phyloP scores from a whole-genome alignment of 2,113 vertebrate species.

The Narcine bancroftii region DNA sequence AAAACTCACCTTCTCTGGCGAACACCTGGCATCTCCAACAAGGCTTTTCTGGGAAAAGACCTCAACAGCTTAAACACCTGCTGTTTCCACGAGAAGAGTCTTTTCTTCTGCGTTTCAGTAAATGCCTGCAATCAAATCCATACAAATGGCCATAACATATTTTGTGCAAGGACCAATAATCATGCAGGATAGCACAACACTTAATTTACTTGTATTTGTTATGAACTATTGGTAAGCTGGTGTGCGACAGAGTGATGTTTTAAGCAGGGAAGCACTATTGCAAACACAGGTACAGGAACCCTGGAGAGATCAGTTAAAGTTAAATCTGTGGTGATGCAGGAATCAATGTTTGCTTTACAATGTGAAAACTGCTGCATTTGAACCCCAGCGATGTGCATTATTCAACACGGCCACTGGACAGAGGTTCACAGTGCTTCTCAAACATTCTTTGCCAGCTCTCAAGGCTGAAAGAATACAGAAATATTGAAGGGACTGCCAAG shows the following conservation, averaged over 20 bases:
- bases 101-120: constrained; percentile 86
- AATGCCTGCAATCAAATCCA: constrained; percentile 63
- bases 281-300: background rate
- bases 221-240: background rate
- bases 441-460: too few relatives aligned
- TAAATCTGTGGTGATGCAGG: background rate
- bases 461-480: background rate
- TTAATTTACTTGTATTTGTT: too few relatives aligned
- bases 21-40: constrained; percentile 80
- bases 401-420: background rate
- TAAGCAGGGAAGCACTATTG: background rate
- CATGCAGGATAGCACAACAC: too few relatives aligned
- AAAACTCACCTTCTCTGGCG: constrained; percentile 46
- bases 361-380: background rate
- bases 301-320: background rate
- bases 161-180: too few relatives aligned
- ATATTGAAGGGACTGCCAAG: background rate
- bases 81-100: constrained; percentile 88
- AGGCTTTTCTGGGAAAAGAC: constrained; percentile 78
- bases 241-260: background rate
- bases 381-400: background rate
- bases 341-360: background rate
- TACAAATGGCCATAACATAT: too few relatives aligned
- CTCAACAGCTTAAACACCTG: constrained; percentile 86
- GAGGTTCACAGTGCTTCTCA: too few relatives aligned